phyloP scores from a whole-genome alignment of 2,797 vertebrate species.

The Mastacembelus armatus region DNA sequence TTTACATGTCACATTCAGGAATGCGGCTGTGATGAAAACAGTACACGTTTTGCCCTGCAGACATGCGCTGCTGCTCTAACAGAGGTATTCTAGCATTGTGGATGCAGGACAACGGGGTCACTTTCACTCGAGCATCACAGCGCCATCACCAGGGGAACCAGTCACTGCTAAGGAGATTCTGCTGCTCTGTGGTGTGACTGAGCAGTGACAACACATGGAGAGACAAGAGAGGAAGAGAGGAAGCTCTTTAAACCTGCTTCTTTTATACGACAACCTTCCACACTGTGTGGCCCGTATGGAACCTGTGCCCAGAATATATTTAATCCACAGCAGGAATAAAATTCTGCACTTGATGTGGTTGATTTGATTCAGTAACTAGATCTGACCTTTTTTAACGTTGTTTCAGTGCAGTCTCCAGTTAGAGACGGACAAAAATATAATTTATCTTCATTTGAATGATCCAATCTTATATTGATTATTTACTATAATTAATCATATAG shows the following conservation, averaged over 20 bases:
- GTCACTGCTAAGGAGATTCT: slow-evolving; percentile 60
- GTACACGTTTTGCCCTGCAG: slow-evolving; percentile 17
- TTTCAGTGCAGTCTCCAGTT: background rate
- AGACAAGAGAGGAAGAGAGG: background rate
- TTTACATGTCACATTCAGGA: slow-evolving; percentile 80
- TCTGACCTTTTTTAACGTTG: too few species aligned
- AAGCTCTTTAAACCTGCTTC: slow-evolving; percentile 18
- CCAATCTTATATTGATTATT: too few species aligned
- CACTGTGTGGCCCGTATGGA: background rate
- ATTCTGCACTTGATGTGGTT: background rate
- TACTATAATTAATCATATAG: too few species aligned
- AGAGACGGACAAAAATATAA: too few species aligned
- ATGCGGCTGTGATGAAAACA: slow-evolving; percentile 49
- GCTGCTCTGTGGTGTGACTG: slow-evolving; percentile 60
- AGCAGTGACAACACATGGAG: slow-evolving; percentile 21
- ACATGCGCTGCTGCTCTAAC: slow-evolving; percentile 30
- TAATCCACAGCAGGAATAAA: background rate
- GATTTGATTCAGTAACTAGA: background rate
- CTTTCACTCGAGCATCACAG: slow-evolving; percentile 53
- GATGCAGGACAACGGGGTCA: slow-evolving; percentile 24
- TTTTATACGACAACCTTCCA: slow-evolving; percentile 1
- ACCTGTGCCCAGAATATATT: background rate
- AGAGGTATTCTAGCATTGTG: slow-evolving; percentile 7
- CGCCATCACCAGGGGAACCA: slow-evolving; percentile 61
- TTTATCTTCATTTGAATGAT: too few species aligned